Evolutionary conservation across 2,797 vertebrate species (phyloP).

Genomic region (Coccyzus lansbergi): DNA sequence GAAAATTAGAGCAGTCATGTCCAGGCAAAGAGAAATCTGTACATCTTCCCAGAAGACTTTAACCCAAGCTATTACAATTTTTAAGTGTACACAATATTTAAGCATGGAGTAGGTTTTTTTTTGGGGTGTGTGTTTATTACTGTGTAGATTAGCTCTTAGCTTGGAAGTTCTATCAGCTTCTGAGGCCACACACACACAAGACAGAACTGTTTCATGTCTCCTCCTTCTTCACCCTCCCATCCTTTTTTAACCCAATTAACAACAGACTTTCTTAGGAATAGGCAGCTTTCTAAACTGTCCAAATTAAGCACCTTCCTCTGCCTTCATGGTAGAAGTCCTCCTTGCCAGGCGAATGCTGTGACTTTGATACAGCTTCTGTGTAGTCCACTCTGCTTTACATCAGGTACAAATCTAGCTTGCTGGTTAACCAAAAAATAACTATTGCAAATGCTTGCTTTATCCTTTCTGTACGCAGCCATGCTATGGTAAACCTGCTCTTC

Average conservation of each 20-base stretch:
- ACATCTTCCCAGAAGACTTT: not conserved
- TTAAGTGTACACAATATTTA: not conserved
- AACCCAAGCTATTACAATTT: not conserved
- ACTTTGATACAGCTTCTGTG: not conserved
- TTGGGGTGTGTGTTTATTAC: not conserved
- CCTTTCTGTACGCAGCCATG: not conserved
- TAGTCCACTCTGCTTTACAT: not conserved
- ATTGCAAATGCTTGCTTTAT: not conserved
- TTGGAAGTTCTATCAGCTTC: not conserved
- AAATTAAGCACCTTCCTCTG: not conserved
- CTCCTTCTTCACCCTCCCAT: too few relatives aligned
- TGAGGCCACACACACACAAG: not conserved
- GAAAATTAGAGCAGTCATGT: not conserved
- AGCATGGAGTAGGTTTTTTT: not conserved
- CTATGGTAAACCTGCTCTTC: not conserved
- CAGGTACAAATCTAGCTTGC: not conserved
- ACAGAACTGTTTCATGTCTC: not conserved
- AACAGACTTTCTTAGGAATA: not conserved
- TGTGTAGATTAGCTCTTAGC: not conserved
- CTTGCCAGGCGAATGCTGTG: not conserved
- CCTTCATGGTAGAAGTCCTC: not conserved
- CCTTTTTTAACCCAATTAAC: rapidly evolving
- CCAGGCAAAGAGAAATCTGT: not conserved
- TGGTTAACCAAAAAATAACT: not conserved
- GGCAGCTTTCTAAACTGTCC: not conserved